Percentiles rank a stretch among this genome's conserved stretches.
Conservation (phyloP, 2,113 vertebrate species). For the Nettapus auritus region DNA sequence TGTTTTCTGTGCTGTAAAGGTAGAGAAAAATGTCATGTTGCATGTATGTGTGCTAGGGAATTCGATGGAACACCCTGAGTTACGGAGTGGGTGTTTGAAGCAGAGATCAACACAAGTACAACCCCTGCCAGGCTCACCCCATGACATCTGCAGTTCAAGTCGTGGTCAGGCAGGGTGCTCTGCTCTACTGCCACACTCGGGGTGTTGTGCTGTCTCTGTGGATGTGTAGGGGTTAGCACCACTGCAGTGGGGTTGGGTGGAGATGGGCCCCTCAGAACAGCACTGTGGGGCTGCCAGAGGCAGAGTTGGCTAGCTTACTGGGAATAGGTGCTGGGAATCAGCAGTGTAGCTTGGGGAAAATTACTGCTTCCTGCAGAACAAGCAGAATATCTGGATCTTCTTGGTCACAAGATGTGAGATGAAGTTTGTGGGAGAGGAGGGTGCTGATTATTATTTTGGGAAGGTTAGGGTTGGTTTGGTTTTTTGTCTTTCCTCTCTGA, state of each 20-base stretch:
- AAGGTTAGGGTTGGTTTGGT: neutral
- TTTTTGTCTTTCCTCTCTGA: neutral
- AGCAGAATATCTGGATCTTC: neutral
- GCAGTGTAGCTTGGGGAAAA: neutral
- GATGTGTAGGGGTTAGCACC: neutral
- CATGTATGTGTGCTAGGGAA: neutral
- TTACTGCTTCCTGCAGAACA: neutral
- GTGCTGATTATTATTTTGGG: neutral
- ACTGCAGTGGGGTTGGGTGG: neutral
- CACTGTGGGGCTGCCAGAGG: neutral
- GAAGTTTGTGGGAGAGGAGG: neutral
- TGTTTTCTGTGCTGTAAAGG: neutral
- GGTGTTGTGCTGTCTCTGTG: neutral
- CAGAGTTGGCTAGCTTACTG: neutral
- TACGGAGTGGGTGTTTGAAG: neutral
- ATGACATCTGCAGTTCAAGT: neutral
- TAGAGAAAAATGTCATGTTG: neutral
- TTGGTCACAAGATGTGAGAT: neutral
- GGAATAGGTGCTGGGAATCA: neutral
- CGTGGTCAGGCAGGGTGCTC: neutral
- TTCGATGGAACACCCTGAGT: neutral
- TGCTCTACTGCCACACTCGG: neutral
- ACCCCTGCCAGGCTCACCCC: neutral
- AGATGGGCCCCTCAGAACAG: neutral
- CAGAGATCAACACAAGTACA: neutral